These are phyloP conservation scores for Lycia hirtaria DNA, from an alignment of 2,888 invertebrate genomes.

Conservation along the genomic window DNA sequence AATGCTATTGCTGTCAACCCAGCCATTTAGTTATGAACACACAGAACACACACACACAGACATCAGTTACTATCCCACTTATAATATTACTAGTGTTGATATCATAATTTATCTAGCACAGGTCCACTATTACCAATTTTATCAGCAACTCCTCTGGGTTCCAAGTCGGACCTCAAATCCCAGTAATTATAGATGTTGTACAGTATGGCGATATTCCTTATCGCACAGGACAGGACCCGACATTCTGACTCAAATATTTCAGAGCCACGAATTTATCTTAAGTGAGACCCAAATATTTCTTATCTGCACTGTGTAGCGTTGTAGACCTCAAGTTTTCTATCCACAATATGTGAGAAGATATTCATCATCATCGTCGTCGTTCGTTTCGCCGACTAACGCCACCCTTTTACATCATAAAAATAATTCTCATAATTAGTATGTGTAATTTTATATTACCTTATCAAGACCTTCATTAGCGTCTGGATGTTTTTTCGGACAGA, in stretches of 20 bases:
- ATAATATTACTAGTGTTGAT: no score
- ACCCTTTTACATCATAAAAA: no score
- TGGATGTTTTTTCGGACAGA: not conserved
- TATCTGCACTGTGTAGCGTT: slow-evolving; percentile 12
- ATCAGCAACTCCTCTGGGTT: not conserved
- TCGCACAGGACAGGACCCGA: slow-evolving; percentile 29
- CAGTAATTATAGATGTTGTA: slow-evolving; percentile 3
- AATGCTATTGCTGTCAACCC: no score
- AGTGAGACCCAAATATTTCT: slow-evolving; percentile 22
- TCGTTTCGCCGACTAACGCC: no score
- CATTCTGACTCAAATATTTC: slow-evolving; percentile 49
- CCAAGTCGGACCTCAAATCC: not conserved
- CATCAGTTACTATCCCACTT: no score
- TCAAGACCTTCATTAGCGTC: not conserved
- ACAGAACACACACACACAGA: no score
- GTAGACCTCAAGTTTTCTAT: not conserved
- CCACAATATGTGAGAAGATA: no score
- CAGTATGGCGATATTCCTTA: slow-evolving; percentile 16
- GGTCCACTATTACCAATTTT: not conserved
- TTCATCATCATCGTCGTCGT: no score
- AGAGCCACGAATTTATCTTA: slow-evolving; percentile 40
- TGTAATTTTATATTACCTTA: no score
- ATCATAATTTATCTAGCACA: not conserved
- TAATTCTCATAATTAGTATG: not conserved
- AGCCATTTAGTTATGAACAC: no score